phyloP scores from a whole-genome alignment of 37 sponge, comb jelly and placozoan species.

The Haliclona indistincta region DNA sequence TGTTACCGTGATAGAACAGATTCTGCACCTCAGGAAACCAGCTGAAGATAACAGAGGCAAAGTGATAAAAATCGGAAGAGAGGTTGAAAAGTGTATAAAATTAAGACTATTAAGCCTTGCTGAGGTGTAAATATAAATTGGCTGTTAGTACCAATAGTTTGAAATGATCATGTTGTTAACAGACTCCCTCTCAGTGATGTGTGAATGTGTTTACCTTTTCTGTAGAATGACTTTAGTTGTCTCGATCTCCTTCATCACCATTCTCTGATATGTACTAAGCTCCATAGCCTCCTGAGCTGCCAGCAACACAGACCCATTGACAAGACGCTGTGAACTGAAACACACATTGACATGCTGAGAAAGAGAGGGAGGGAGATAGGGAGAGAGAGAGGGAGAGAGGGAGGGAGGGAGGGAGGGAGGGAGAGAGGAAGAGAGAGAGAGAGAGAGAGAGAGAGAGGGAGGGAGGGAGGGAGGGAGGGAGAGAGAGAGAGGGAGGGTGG shows the following conservation, averaged over 20 bases:
- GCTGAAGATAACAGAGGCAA: slow-evolving; percentile 33
- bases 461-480: not conserved
- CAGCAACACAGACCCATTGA: slow-evolving; percentile 51
- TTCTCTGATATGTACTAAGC: slow-evolving; percentile 58
- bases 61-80: not conserved
- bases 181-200: not conserved
- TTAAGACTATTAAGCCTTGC: too few species aligned
- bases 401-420: not conserved
- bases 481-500: not conserved
- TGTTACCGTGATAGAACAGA: slow-evolving; percentile 95
- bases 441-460: not conserved
- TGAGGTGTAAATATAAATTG: too few species aligned
- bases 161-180: too few species aligned
- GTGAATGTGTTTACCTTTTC: slow-evolving; percentile 66
- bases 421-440: not conserved
- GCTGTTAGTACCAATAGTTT: too few species aligned
- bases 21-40: slow-evolving; percentile 98
- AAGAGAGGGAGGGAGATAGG: not conserved
- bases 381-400: not conserved
- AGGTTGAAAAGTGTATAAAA: not conserved
- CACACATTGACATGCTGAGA: too few species aligned
- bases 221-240: slow-evolving; percentile 61
- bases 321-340: slow-evolving; percentile 64
- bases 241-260: slow-evolving; percentile 78
- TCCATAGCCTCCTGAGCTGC: slow-evolving; percentile 60